phyloP scores from a whole-genome alignment of 2,113 vertebrate genomes.

The Nymphicus hollandicus region DNA sequence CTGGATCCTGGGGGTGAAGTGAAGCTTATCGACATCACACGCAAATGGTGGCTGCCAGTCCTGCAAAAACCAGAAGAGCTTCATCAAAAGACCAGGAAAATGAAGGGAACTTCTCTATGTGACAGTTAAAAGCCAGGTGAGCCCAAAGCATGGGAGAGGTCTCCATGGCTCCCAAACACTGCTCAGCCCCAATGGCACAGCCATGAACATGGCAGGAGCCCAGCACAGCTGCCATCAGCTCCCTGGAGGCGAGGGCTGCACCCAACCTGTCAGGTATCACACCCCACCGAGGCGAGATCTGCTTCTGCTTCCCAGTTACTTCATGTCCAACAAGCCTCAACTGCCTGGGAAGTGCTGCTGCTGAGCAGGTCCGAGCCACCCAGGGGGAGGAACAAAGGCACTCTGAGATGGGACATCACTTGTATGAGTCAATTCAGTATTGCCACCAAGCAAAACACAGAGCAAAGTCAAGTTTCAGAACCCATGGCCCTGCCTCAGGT shows the following conservation, averaged over 20 bases:
- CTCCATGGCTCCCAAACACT: rapidly evolving
- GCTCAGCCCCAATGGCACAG: neutral
- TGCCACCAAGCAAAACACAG: neutral
- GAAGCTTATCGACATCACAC: constrained; percentile 95
- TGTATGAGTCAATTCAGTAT: neutral
- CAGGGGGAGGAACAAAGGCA: neutral
- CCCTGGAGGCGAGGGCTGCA: neutral
- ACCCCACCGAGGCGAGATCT: neutral
- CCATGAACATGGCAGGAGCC: neutral
- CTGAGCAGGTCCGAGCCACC: neutral
- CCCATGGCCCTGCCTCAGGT: neutral
- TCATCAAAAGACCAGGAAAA: constrained; percentile 35
- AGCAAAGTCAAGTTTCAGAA: neutral
- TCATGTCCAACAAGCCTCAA: neutral
- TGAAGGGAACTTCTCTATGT: neutral
- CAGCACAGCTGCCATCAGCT: rapidly evolving
- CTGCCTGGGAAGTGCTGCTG: rapidly evolving
- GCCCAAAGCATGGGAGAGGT: neutral
- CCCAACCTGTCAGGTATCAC: rapidly evolving
- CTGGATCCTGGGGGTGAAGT: constrained; percentile 97
- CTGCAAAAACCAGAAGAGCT: constrained; percentile 61
- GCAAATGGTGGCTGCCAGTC: constrained; percentile 98
- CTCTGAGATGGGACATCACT: neutral
- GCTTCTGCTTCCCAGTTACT: neutral
- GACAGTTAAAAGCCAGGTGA: neutral